Percentiles rank a stretch among this genome's conserved stretches.
phyloP scores from a whole-genome alignment of 2,113 vertebrate genomes.

The Otolemur garnettii region DNA sequence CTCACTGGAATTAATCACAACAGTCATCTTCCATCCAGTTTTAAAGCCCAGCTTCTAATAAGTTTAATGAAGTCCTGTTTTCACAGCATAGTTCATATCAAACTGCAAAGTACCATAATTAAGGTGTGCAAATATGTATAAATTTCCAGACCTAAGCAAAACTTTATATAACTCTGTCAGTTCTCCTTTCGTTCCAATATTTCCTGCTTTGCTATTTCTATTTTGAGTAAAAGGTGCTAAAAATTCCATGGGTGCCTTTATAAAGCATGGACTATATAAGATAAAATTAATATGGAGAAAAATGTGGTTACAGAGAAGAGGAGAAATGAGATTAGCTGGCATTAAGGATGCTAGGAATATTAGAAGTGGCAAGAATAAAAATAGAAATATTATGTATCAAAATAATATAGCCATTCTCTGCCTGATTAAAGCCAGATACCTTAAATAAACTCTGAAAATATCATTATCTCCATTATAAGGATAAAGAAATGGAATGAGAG shows the following conservation, averaged over 20 bases:
- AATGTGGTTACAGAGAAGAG: background rate
- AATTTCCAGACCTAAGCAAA: background rate
- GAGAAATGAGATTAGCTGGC: background rate
- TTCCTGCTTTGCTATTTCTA: background rate
- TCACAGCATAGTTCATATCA: background rate
- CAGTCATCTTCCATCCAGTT: background rate
- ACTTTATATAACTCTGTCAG: background rate
- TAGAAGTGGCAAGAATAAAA: background rate
- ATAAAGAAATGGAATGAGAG: background rate
- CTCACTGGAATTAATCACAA: background rate
- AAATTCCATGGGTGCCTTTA: background rate
- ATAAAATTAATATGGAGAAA: background rate
- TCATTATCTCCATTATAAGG: background rate
- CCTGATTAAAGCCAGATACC: background rate
- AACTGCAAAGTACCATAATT: background rate
- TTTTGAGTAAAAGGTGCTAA: background rate
- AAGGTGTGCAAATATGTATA: background rate
- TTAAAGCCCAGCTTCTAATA: background rate
- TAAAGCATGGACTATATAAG: background rate
- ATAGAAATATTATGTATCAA: background rate
- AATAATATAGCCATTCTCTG: background rate
- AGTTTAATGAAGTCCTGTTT: background rate
- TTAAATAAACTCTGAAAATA: background rate
- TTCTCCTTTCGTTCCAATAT: background rate
- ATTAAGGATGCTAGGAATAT: background rate